Conservation (phyloP, 2,888 invertebrate species). For the Ichneumoninae sp. region DNA sequence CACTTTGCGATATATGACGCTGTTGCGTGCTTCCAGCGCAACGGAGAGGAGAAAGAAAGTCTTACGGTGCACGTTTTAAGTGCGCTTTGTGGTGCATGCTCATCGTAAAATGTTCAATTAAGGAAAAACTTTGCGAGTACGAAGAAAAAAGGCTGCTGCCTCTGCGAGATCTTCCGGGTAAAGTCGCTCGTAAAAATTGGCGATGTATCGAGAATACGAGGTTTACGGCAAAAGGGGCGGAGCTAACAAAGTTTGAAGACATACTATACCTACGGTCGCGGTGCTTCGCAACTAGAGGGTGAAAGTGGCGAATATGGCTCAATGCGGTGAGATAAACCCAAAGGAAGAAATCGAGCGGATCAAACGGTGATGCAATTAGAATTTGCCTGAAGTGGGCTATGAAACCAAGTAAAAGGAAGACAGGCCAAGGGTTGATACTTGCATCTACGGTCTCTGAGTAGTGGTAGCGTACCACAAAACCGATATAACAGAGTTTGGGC, state of each 20-base stretch:
- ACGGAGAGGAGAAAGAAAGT: constrained; percentile 28
- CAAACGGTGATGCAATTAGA: constrained; percentile 77
- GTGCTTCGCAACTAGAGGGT: neutral
- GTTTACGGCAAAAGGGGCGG: constrained; percentile 3
- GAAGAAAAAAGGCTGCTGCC: neutral
- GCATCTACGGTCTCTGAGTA: constrained; percentile 8
- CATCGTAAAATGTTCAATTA: constrained; percentile 49
- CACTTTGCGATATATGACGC: constrained; percentile 45
- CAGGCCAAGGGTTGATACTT: constrained; percentile 20
- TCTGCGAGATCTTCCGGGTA: neutral
- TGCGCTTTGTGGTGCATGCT: constrained; percentile 34
- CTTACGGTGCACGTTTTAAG: constrained; percentile 41
- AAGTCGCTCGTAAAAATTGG: constrained; percentile 19
- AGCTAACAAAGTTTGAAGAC: constrained; percentile 9
- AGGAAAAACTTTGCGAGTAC: constrained; percentile 23
- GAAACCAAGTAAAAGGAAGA: constrained; percentile 50
- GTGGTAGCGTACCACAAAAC: constrained; percentile 56
- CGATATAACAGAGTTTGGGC: constrained; percentile 20
- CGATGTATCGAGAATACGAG: constrained; percentile 9
- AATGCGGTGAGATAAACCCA: constrained; percentile 2
- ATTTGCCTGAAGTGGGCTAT: constrained; percentile 65
- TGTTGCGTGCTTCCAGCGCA: constrained; percentile 14
- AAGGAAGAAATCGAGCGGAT: constrained; percentile 73
- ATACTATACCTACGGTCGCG: neutral
- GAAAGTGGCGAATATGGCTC: neutral